Evolutionary conservation across 2,888 invertebrate species (phyloP).

Genomic region (Geophilus truncorum): DNA sequence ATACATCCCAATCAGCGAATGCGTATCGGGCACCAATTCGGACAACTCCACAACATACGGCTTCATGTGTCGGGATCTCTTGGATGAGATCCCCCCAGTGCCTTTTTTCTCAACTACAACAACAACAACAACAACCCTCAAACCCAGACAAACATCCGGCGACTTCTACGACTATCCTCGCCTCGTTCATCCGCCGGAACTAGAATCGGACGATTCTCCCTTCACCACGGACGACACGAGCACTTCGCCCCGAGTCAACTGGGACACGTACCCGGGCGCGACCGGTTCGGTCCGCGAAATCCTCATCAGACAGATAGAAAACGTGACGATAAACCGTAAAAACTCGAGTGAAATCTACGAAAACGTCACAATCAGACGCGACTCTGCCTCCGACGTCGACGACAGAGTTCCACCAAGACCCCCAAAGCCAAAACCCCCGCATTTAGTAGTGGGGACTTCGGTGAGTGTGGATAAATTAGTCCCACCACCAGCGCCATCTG

Average conservation of each 20-base stretch:
- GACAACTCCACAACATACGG: neutral
- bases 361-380: neutral
- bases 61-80: neutral
- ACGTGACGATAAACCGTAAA: neutral
- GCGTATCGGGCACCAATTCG: conserved; percentile 66
- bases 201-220: conserved; percentile 29
- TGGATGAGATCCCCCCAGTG: conserved; percentile 38
- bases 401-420: conserved; percentile 53
- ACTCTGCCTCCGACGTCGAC: neutral
- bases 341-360: neutral
- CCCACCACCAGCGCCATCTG: too few species aligned
- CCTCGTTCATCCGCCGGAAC: conserved; percentile 35
- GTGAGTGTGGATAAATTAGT: too few species aligned
- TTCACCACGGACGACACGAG: neutral
- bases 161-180: conserved; percentile 40
- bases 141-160: conserved; percentile 31
- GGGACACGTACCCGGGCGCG: conserved; percentile 40
- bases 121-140: conserved; percentile 34
- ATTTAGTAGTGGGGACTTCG: too few species aligned
- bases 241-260: conserved; percentile 40
- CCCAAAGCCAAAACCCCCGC: conserved; percentile 68
- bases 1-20: conserved; percentile 88
- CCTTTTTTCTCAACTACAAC: too few species aligned
- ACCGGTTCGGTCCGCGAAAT: neutral
- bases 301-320: neutral